Evolutionary conservation across 53 echinoderm and acorn worm species (phyloP).

Genomic region (Holothuria leucospilota): DNA sequence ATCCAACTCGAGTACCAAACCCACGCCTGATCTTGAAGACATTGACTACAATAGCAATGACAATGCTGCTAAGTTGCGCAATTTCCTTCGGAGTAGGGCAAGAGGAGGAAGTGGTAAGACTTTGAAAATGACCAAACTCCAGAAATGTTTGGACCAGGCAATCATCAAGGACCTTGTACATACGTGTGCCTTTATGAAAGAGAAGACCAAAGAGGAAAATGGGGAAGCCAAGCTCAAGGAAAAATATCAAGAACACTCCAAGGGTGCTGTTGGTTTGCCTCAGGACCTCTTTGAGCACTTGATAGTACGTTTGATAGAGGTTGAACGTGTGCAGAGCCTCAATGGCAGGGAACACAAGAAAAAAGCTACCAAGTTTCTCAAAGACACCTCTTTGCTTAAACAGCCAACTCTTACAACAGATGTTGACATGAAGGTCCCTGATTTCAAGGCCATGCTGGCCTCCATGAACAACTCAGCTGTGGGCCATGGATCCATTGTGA

Average conservation of each 20-base stretch:
- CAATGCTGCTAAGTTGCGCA: slow-evolving; percentile 83
- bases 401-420: slow-evolving; percentile 69
- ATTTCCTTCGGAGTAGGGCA: slow-evolving; percentile 79
- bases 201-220: slow-evolving; percentile 62
- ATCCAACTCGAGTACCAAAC: slow-evolving; percentile 54
- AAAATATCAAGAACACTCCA: slow-evolving; percentile 53
- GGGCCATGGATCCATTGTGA: slow-evolving; percentile 2
- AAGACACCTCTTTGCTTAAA: slow-evolving; percentile 74
- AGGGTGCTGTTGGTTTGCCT: slow-evolving; percentile 72
- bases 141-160: slow-evolving; percentile 85
- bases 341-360: slow-evolving; percentile 66
- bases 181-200: slow-evolving; percentile 63
- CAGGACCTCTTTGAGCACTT: slow-evolving; percentile 87
- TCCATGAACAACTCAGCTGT: slow-evolving; percentile 44
- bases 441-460: slow-evolving; percentile 88
- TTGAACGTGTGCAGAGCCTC: slow-evolving; percentile 77
- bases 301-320: slow-evolving; percentile 84
- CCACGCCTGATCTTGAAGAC: slow-evolving; percentile 44
- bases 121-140: slow-evolving; percentile 73
- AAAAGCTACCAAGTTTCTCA: slow-evolving; percentile 57
- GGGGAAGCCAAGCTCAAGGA: slow-evolving; percentile 37
- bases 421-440: slow-evolving; percentile 93
- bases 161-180: slow-evolving; percentile 87
- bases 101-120: slow-evolving; percentile 78
- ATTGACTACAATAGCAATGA: slow-evolving; percentile 71